These are phyloP conservation scores for Temnothorax unifasciatus DNA, from an alignment of 2,888 invertebrate species.

Conservation along the genomic window DNA sequence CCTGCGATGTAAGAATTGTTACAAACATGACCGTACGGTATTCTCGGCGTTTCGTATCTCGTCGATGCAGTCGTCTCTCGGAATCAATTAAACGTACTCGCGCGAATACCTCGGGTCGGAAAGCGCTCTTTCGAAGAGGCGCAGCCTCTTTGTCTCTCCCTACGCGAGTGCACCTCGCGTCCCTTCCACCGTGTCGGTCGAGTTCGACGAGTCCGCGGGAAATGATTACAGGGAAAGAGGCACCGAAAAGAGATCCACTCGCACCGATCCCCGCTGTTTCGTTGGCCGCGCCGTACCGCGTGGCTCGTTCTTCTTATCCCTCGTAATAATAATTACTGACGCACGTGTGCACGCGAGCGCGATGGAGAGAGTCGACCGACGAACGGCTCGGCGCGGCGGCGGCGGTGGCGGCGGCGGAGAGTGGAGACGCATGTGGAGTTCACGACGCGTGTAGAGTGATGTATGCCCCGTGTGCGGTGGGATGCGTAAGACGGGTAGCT, in stretches of 20 bases:
- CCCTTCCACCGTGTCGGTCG: constrained; percentile 43
- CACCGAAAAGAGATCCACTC: constrained; percentile 75
- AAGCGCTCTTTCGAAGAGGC: constrained; percentile 33
- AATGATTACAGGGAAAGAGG: constrained; percentile 77
- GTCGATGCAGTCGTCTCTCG: neutral
- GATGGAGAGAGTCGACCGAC: constrained; percentile 41
- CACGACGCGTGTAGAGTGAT: constrained; percentile 78
- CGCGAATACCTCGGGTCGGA: constrained; percentile 55
- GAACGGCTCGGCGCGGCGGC: constrained; percentile 47
- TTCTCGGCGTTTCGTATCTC: neutral
- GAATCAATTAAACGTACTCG: constrained; percentile 53
- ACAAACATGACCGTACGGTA: too few species aligned
- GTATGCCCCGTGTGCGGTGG: constrained; percentile 77
- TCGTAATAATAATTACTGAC: constrained; percentile 81
- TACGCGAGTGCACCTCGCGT: constrained; percentile 50
- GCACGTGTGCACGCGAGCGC: constrained; percentile 67
- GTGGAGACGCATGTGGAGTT: constrained; percentile 65
- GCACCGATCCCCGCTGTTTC: constrained; percentile 76
- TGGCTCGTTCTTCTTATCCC: constrained; percentile 73
- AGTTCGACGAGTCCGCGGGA: constrained; percentile 60
- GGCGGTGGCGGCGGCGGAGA: too few species aligned
- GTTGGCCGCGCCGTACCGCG: constrained; percentile 54
- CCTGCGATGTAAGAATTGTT: neutral
- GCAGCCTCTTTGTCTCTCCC: constrained; percentile 59
- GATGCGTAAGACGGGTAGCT: constrained; percentile 82